Conservation (phyloP, 2,888 invertebrate genomes). For the Phania funesta region DNA sequence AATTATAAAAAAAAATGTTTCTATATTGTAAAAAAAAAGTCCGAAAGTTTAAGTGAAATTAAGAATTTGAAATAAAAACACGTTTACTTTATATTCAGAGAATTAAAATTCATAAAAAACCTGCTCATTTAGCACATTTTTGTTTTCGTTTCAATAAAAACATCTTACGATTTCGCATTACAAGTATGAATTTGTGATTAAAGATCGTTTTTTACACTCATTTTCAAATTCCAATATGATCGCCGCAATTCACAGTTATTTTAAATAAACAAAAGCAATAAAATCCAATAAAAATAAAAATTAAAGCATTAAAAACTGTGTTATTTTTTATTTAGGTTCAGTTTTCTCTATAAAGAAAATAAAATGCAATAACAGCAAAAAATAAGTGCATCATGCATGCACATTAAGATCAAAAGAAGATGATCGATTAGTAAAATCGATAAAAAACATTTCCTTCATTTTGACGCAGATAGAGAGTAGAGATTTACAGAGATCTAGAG, state of each 20-base stretch:
- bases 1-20: too few relatives aligned
- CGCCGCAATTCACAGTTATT: conserved; percentile 62
- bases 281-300: neutral
- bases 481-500: neutral
- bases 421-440: conserved; percentile 30
- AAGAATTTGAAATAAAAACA: neutral
- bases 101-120: neutral
- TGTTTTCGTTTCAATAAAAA: neutral
- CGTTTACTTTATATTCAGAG: too few relatives aligned
- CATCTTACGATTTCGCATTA: neutral
- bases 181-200: conserved; percentile 4
- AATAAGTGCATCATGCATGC: conserved; percentile 41
- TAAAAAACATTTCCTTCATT: conserved; percentile 15
- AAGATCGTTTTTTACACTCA: conserved; percentile 15
- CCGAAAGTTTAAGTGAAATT: neutral
- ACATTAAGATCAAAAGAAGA: conserved; percentile 37
- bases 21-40: neutral
- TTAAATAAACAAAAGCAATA: conserved; percentile 17
- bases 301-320: conserved; percentile 32
- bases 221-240: conserved; percentile 40
- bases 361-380: neutral
- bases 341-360: conserved; percentile 58
- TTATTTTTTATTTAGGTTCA: conserved; percentile 26
- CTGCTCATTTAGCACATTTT: conserved; percentile 23
- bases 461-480: neutral